Conservation (phyloP, 1,140 invertebrate genomes). For the Hyles euphorbiae region DNA sequence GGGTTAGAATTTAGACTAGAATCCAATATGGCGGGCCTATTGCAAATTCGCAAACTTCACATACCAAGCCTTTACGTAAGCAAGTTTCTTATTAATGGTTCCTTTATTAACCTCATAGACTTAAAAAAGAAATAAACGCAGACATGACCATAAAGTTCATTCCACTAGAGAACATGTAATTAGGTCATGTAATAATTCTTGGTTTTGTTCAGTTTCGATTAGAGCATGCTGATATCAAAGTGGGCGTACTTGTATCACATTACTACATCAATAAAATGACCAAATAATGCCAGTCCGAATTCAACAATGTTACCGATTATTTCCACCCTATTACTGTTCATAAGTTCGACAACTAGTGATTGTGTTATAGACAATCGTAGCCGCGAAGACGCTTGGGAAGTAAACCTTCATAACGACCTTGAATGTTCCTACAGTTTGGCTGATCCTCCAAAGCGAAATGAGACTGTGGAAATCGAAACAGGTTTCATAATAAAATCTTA, state of each 20-base stretch:
- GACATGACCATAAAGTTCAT: too few species aligned
- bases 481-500: background rate
- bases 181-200: too few species aligned
- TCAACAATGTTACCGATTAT: background rate
- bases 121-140: too few species aligned
- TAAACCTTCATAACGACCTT: constrained; percentile 2
- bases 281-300: background rate
- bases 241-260: background rate
- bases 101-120: too few species aligned
- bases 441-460: background rate
- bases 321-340: background rate
- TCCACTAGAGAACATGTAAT: too few species aligned
- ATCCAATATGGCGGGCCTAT: too few species aligned
- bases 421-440: background rate
- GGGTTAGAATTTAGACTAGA: too few species aligned
- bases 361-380: background rate
- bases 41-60: too few species aligned
- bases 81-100: too few species aligned
- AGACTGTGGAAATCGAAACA: background rate
- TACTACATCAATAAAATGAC: background rate
- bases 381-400: background rate
- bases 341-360: background rate
- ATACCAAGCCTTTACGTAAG: too few species aligned
- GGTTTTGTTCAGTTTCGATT: too few species aligned
- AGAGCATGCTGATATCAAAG: background rate